Base-by-base conservation (phyloP, 2,888 invertebrate species). In the Drosophila nr. fundita region DNA sequence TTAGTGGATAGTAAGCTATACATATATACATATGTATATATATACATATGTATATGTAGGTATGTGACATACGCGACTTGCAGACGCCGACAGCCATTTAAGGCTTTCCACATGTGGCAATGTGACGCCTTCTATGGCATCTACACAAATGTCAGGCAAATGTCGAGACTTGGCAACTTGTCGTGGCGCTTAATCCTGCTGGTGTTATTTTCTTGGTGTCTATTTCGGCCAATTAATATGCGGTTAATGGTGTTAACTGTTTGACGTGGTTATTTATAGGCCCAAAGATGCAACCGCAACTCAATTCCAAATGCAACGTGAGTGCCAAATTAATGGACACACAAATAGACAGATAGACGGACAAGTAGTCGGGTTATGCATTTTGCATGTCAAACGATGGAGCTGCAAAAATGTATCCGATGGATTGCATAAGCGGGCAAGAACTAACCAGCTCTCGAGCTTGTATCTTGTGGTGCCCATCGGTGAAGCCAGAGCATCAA, bases 141-240 rank as follows among this genome's bases (percentile, higher is more conserved):
- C 73, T 69, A 58, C 61, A 62, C 77, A 90, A 85, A 90, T 88
- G 90, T 85, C 90, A 88, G 71, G 21, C 79, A 80, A 78, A 70
- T 78, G 82, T 88, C 67, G 78, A 57, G 29, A 21, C 57, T 29
- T n/a, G 65, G 80, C n/a, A 61, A 59, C 52, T 55, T n/a, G 63
- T 53, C 60, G 53, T 60, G 72, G 66, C 74, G 75, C 83, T 69
- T 76, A 90, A 86, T 86, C 85, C 83, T 80, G 75, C 53, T 57
- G 59, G 55, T 49, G 62, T 53, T 65, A 54, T 60, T 71, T 64
- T 27, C 50, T 29, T 34, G 81, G 89, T 89, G 75, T 84, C 87
- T 76, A 84, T 84, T 89, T 89, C 90, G 90, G 81, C 76, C 89
- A 89, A 90, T 87, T 87, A 89, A 90, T 90, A 87, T 87, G 90